These are phyloP conservation scores for Muschampia staudingeri DNA, from an alignment of 2,888 invertebrate species.

Conservation along the genomic window DNA sequence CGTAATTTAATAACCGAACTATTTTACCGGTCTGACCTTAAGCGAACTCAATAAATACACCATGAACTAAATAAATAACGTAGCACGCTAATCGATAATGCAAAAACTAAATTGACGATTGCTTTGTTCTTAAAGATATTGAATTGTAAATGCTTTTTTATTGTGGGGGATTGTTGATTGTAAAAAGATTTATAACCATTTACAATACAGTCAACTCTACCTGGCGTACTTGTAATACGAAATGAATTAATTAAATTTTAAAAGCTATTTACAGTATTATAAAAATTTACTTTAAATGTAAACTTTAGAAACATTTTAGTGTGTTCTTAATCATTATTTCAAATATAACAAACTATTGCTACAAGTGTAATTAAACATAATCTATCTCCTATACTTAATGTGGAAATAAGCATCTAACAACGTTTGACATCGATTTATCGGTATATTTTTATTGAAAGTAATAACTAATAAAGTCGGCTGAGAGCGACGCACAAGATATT, in stretches of 20 bases:
- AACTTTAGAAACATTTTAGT: no score
- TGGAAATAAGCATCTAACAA: neutral
- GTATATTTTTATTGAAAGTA: conserved; percentile 40
- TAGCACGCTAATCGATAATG: conserved; percentile 76
- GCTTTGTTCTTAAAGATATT: conserved; percentile 33
- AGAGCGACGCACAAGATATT: conserved; percentile 76
- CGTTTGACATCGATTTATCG: conserved; percentile 23
- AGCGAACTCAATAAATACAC: conserved; percentile 14
- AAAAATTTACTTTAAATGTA: no score
- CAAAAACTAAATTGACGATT: conserved; percentile 19
- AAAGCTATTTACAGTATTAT: no score
- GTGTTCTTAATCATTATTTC: no score
- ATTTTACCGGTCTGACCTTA: conserved; percentile 5
- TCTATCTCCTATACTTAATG: neutral
- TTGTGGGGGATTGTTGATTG: neutral
- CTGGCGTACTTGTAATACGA: neutral
- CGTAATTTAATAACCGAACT: neutral
- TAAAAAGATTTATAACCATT: neutral
- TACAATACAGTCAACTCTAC: neutral
- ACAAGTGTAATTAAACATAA: neutral
- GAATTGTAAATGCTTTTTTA: conserved; percentile 14
- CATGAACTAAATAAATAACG: conserved; percentile 77
- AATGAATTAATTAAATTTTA: neutral
- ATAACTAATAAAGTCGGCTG: conserved; percentile 67
- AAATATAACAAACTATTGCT: no score